Evolutionary conservation across 2,797 vertebrate species (phyloP).

Genomic region (Monodelphis domestica): DNA sequence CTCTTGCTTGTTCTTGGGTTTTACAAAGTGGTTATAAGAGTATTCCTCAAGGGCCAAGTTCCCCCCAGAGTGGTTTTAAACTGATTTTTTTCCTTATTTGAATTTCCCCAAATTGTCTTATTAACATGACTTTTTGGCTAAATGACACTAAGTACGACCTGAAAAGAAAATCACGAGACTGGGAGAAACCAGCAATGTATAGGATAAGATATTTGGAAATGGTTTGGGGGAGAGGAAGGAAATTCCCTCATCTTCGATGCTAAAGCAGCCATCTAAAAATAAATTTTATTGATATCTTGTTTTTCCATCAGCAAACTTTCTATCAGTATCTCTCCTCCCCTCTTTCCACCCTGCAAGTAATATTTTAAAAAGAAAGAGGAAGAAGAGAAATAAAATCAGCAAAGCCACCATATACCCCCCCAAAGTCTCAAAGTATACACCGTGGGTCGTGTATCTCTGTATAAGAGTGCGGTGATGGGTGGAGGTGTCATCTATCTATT

Average conservation of each 20-base stretch:
- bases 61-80: neutral
- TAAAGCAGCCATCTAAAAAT: neutral
- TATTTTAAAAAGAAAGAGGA: neutral
- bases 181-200: slow-evolving; percentile 62
- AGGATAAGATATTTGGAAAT: neutral
- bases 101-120: slow-evolving; percentile 50
- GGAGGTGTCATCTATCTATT: neutral
- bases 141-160: slow-evolving; percentile 62
- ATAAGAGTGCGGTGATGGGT: neutral
- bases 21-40: slow-evolving; percentile 25
- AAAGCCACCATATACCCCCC: neutral
- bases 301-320: neutral
- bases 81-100: slow-evolving; percentile 58
- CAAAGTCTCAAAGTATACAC: neutral
- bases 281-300: neutral
- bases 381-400: neutral
- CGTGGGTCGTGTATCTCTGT: neutral
- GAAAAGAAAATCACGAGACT: slow-evolving; percentile 72
- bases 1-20: slow-evolving; percentile 13
- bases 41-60: slow-evolving; percentile 44
- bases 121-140: slow-evolving; percentile 61
- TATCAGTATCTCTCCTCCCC: neutral
- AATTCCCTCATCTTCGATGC: neutral
- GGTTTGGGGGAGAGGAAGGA: neutral
- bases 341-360: neutral